These are phyloP conservation scores for Erannis defoliaria DNA, from an alignment of 2,888 invertebrate species.

Conservation along the genomic window DNA sequence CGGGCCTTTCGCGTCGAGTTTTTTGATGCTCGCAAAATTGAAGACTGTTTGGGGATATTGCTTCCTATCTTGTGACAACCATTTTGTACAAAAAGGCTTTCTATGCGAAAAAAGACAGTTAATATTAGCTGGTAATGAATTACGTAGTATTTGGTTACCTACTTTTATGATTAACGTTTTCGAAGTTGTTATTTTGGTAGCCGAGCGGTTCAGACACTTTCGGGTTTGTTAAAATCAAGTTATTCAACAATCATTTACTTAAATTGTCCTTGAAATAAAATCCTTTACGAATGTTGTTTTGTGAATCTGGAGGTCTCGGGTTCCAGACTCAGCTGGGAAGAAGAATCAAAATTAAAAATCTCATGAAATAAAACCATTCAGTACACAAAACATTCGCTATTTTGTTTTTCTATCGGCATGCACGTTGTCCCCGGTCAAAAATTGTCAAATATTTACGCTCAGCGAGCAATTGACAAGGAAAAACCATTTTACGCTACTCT, in stretches of 20 bases:
- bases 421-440: slow-evolving; percentile 45
- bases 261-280: too few relatives aligned
- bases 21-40: slow-evolving; percentile 30
- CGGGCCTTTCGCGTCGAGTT: slow-evolving; percentile 52
- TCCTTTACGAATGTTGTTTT: too few relatives aligned
- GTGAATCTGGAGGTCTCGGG: too few relatives aligned
- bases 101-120: background rate
- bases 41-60: slow-evolving; percentile 30
- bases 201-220: too few relatives aligned
- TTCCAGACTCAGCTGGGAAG: too few relatives aligned
- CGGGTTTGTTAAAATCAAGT: too few relatives aligned
- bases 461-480: slow-evolving; percentile 64
- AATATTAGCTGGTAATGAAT: background rate
- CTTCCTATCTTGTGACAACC: slow-evolving; percentile 14
- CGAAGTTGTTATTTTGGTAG: too few relatives aligned
- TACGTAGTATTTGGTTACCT: too few relatives aligned
- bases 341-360: too few relatives aligned
- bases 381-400: slow-evolving; percentile 28
- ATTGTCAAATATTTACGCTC: slow-evolving; percentile 68
- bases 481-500: slow-evolving; percentile 61
- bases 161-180: background rate
- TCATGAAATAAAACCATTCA: too few relatives aligned
- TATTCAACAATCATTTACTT: too few relatives aligned
- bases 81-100: background rate
- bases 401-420: slow-evolving; percentile 51